Evolutionary conservation across 2,113 vertebrate species (phyloP).

Genomic region (Malurus melanocephalus): DNA sequence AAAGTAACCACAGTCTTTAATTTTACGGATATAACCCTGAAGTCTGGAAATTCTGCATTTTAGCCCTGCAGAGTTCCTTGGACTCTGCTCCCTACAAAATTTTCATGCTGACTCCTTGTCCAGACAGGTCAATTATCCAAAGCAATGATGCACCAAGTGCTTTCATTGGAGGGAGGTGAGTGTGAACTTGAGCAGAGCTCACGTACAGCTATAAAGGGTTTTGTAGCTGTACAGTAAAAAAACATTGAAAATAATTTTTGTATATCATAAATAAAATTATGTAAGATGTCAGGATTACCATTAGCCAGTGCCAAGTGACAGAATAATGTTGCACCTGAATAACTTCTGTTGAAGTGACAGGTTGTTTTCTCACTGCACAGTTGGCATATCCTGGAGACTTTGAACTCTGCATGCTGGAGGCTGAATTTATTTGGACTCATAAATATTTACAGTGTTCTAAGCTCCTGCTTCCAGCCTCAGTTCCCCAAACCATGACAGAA

Average conservation of each 20-base stretch:
- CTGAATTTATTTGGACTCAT: neutral
- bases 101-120: neutral
- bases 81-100: neutral
- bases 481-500: neutral
- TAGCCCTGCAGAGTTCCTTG: neutral
- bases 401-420: neutral
- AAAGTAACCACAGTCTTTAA: neutral
- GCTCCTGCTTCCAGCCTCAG: neutral
- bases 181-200: neutral
- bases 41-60: neutral
- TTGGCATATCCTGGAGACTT: neutral
- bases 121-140: neutral
- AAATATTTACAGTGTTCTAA: neutral
- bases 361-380: neutral
- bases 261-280: neutral
- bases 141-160: neutral
- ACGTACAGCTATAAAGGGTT: neutral
- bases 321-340: neutral
- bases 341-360: neutral
- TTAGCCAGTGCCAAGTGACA: neutral
- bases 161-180: neutral
- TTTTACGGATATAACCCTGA: neutral
- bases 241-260: neutral
- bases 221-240: neutral
- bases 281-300: neutral